Evolutionary conservation across 2,113 vertebrate genomes (phyloP), one percentile per base, ranked within the genome.

Genomic region (Danio rerio): DNA sequence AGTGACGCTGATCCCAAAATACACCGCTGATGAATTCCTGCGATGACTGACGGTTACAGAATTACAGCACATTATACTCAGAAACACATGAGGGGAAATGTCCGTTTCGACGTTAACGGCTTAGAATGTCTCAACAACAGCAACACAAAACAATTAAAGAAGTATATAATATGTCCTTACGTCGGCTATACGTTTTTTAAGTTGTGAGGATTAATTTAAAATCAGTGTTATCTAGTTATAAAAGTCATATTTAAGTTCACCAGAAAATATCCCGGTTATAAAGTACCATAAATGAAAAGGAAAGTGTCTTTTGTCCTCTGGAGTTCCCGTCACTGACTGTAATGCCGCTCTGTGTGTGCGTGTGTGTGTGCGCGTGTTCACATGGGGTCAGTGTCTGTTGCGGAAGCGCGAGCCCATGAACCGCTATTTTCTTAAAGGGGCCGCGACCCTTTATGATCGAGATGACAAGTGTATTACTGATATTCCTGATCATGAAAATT

Each of bases 381-480:
- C 87, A 87, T 87, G 87, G 69, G 86, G 77, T 81, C 59, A 65
- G 72, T 87, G 13, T 73, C 5, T 15, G 15, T 7, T 18, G 53
- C 52, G 53, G 71, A 74, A 74, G 31, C 52, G 6, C 52, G 71
- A 31, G 40, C 49, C 87, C 87, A 81, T 84, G 85, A 84, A 86
- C 66, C 15, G n/a, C 11, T 2, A 6, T 78, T 63, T 43, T 83
- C 90, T 93, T 93, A 93, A 93, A 93, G 93, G 88, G 83, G 83
- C 87, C 89, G 88, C 20, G 47, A 50, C 31, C 49, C 1, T 52
- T 9, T 52, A 9, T 52, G 49, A 31, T 31, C 31, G 31, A 31
- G 31, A 31, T 31, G 31, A 31, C 31, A 31, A 31, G 31, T 31
- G 31, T 31, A 31, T n/a, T 2, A 31, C 31, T 31, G 3, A 31